Conservation (phyloP, 2,797 vertebrate species). For the Rhyacichthys aspro region DNA sequence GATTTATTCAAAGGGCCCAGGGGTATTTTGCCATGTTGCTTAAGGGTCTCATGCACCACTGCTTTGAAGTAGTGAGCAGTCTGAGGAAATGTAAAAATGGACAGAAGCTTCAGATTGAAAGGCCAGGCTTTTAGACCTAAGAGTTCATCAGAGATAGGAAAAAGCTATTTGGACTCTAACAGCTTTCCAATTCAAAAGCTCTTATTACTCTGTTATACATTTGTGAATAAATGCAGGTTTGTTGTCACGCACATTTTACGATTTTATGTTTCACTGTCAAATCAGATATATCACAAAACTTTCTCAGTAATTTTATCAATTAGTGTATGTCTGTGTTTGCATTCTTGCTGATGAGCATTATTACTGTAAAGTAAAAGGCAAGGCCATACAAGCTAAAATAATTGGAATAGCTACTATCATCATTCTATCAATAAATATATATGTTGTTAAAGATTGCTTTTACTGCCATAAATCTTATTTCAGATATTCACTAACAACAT, state of each 20-base stretch:
- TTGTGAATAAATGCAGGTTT: conserved; percentile 1
- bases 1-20: conserved; percentile 75
- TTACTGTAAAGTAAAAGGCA: too few species aligned
- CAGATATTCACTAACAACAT: too few species aligned
- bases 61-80: conserved; percentile 69
- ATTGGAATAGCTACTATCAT: too few species aligned
- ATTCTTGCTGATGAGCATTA: too few species aligned
- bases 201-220: conserved; percentile 10
- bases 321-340: too few species aligned
- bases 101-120: conserved; percentile 58
- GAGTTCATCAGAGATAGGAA: conserved; percentile 62
- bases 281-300: too few species aligned
- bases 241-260: not conserved
- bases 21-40: conserved; percentile 73
- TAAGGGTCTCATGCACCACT: conserved; percentile 63
- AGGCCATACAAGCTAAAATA: too few species aligned
- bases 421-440: too few species aligned
- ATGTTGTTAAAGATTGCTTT: too few species aligned
- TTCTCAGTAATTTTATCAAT: too few species aligned
- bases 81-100: conserved; percentile 68
- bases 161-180: conserved; percentile 51
- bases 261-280: too few species aligned
- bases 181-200: conserved; percentile 29
- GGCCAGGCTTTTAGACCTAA: conserved; percentile 62
- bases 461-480: too few species aligned